These are phyloP conservation scores for Xenopus borealis DNA, from an alignment of 2,113 vertebrate genomes.

Conservation along the genomic window DNA sequence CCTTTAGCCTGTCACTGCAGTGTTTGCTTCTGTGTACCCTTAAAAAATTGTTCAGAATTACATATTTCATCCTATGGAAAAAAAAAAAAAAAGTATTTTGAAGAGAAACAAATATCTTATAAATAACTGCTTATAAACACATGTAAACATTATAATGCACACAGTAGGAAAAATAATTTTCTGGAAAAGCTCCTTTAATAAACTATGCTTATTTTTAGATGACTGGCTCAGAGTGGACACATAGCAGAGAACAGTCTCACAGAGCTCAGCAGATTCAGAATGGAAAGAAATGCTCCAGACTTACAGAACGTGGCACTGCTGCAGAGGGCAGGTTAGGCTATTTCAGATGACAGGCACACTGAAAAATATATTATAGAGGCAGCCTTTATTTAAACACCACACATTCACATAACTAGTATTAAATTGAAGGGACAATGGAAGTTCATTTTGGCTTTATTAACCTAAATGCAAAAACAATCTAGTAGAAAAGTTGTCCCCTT, in stretches of 20 bases:
- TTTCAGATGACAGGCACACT: no score
- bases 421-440: no score
- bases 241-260: slow-evolving; percentile 8
- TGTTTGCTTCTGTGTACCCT: no score
- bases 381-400: no score
- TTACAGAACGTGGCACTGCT: no score
- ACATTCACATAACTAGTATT: no score
- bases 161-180: neutral
- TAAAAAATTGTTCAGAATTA: neutral
- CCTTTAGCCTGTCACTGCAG: no score
- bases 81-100: neutral
- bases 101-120: neutral
- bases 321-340: no score
- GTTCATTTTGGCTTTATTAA: no score
- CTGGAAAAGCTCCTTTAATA: neutral
- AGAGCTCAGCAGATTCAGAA: slow-evolving; percentile 1
- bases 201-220: slow-evolving; percentile 16
- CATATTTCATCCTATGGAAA: neutral
- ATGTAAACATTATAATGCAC: neutral
- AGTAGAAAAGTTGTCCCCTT: no score
- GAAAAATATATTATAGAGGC: no score
- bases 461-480: no score
- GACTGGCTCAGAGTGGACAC: neutral
- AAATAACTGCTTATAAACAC: neutral
- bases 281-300: neutral